Evolutionary conservation across 2,888 invertebrate species (phyloP).

Genomic region (Chelonus formosanus): DNA sequence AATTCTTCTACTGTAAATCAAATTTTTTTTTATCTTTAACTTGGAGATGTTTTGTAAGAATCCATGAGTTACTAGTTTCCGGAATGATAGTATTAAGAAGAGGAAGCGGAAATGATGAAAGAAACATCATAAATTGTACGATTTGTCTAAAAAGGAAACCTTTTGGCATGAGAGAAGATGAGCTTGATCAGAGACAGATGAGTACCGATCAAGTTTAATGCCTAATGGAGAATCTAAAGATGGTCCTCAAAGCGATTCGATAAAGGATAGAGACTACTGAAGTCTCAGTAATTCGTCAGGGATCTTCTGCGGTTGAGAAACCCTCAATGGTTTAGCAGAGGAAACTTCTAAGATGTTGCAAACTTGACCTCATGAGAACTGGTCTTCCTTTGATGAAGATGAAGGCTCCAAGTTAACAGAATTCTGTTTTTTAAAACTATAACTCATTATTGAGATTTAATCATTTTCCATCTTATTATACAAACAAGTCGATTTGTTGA

Average conservation of each 20-base stretch:
- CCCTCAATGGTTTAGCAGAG: slow-evolving; percentile 47
- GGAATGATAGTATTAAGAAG: slow-evolving; percentile 15
- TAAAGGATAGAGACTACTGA: slow-evolving; percentile 34
- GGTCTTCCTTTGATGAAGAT: slow-evolving; percentile 7
- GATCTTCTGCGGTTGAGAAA: slow-evolving; percentile 38
- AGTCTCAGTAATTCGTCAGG: slow-evolving; percentile 54
- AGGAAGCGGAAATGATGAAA: slow-evolving; percentile 34
- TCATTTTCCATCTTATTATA: too few species aligned
- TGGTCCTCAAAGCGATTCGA: slow-evolving; percentile 52
- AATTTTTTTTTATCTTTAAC: too few species aligned
- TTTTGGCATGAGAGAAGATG: slow-evolving; percentile 12
- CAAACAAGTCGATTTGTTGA: too few species aligned
- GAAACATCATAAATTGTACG: slow-evolving; percentile 25
- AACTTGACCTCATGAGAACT: slow-evolving; percentile 52
- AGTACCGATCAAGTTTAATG: slow-evolving; percentile 55
- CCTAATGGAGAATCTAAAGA: slow-evolving; percentile 49
- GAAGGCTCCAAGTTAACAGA: neutral
- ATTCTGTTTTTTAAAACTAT: too few species aligned
- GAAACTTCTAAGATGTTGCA: slow-evolving; percentile 59
- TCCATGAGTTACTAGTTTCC: slow-evolving; percentile 19
- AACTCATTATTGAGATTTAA: too few species aligned
- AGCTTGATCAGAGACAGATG: slow-evolving; percentile 18
- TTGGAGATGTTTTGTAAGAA: neutral
- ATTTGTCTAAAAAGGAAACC: neutral
- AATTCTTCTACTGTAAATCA: neutral